Evolutionary conservation across 2,113 vertebrate species (phyloP).

Genomic region (Pseudorhombus dupliciocellatus): DNA sequence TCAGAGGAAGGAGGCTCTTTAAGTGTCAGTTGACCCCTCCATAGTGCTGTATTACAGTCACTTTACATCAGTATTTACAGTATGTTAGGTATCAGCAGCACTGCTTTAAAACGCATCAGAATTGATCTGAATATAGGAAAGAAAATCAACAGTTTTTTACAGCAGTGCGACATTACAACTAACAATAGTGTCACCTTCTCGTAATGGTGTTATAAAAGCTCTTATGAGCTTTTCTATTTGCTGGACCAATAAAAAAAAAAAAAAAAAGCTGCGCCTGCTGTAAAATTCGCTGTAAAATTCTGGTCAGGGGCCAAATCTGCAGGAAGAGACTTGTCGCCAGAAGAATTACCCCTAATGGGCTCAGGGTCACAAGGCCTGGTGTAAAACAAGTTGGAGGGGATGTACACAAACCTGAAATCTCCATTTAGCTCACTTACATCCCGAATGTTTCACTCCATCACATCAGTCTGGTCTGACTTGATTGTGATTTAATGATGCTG

Average conservation of each 20-base stretch:
- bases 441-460: conserved; percentile 4
- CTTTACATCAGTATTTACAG: too few relatives aligned
- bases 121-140: background rate
- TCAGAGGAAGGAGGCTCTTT: too few relatives aligned
- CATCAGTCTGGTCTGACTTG: background rate
- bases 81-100: too few relatives aligned
- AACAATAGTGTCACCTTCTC: conserved; percentile 4
- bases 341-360: conserved; percentile 21
- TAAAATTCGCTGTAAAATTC: conserved; percentile 32
- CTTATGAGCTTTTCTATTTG: conserved; percentile 26
- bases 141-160: conserved; percentile 13
- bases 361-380: conserved; percentile 9
- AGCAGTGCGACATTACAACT: background rate
- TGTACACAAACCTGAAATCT: conserved; percentile 14
- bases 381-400: conserved; percentile 16
- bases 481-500: background rate
- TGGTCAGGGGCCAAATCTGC: conserved; percentile 37
- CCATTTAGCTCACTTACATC: conserved; percentile 10
- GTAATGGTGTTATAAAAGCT: conserved; percentile 33
- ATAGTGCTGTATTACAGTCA: too few relatives aligned
- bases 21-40: too few relatives aligned
- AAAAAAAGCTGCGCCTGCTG: conserved; percentile 31
- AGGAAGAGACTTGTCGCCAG: conserved; percentile 24
- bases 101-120: background rate
- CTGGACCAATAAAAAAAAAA: conserved; percentile 26